Percentiles rank a stretch among this genome's conserved stretches.
Conservation (phyloP, 2,113 vertebrate species). For the Apteryx mantelli region DNA sequence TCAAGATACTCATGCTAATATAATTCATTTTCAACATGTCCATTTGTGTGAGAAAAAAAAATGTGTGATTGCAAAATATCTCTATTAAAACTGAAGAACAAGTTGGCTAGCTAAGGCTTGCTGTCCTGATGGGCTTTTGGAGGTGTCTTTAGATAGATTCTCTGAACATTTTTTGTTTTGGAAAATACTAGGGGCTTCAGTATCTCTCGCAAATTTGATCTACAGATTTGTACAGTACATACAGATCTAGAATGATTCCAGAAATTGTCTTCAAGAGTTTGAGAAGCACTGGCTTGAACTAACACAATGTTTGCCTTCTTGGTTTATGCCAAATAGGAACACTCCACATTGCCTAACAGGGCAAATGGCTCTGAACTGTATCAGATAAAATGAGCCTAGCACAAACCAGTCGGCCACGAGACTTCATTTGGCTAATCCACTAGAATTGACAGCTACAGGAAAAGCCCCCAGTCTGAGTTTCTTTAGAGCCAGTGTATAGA, state of each 20-base stretch:
- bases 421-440: neutral
- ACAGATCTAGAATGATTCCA: no score
- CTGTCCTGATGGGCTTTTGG: neutral
- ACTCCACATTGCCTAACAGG: rapidly evolving
- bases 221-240: neutral
- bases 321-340: neutral
- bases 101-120: rapidly evolving
- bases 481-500: neutral
- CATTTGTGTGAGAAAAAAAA: neutral
- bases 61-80: neutral
- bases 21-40: neutral
- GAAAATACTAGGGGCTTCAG: neutral
- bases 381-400: neutral
- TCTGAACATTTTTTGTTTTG: rapidly evolving
- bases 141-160: neutral
- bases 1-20: neutral
- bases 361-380: neutral
- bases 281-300: neutral
- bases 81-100: rapidly evolving
- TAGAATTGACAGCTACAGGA: neutral
- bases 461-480: neutral
- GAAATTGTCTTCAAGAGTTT: no score
- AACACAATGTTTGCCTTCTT: neutral
- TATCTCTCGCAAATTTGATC: neutral
- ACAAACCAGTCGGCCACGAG: neutral